Evolutionary conservation across 2,797 vertebrate genomes (phyloP), one percentile per base, ranked within the genome.

Genomic region (Catamblyrhynchus diadema): DNA sequence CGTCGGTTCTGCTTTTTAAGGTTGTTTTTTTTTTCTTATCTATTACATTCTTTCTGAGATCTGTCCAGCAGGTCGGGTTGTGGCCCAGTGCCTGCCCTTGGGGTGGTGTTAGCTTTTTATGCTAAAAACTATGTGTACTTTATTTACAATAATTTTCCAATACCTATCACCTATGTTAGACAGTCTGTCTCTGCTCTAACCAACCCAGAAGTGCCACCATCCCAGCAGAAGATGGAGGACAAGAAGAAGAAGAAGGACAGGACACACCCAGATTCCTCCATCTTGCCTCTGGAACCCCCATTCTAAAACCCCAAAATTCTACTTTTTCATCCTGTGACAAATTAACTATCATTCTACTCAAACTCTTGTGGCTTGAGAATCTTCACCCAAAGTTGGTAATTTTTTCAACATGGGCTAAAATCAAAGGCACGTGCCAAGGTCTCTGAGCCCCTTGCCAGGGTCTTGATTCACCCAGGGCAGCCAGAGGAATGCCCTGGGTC

Each of bases 381-480:
- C 30, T 6, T 54, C 30, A 22, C 19, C 0, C 30, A 54, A 54
- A 14, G 20, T 20, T n/a, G 20, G 30, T 9, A 13, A 14, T n/a
- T 54, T 1, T 54, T 54, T n/a, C 51, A n/a, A n/a, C 12, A 54
- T 4, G 30, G 30, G 6, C 4, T 54, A 54, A 54, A n/a, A n/a
- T 54, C 2, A 0, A 54, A 54, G 51, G 51, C 51, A 54, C 8
- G 8, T n/a, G 20, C 51, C 19, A n/a, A 53, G 51, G 51, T 53
- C 12, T 53, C 51, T n/a, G 51, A 53, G 20, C 51, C 51, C 20
- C 30, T 4, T 54, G 20, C 51, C 51, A 54, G 51, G 30, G 12
- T 21, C 51, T 53, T 0, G 0, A n/a, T 2, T n/a, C 8, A 4
- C 4, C 51, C 30, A 53, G 30, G 51, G 51, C 51, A 54, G 30